Evolutionary conservation across 2,113 vertebrate genomes (phyloP).

Genomic region (Furnarius figulus): DNA sequence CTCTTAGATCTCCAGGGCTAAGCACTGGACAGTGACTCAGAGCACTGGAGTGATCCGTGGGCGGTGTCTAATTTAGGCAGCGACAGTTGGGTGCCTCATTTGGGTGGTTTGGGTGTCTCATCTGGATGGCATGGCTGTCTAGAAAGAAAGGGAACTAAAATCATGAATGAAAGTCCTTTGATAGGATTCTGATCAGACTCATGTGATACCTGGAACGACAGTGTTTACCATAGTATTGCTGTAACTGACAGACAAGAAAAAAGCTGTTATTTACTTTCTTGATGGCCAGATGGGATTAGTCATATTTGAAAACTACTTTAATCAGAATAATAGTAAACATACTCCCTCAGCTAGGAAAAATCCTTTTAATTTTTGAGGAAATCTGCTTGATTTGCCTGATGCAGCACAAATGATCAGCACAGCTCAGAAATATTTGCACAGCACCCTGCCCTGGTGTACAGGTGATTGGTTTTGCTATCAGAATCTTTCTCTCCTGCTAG

Average conservation of each 20-base stretch:
- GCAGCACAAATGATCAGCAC: not conserved
- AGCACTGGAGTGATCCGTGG: not conserved
- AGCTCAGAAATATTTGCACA: not conserved
- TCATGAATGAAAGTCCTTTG: not conserved
- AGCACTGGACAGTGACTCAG: constrained; percentile 26
- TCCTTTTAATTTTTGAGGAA: not conserved
- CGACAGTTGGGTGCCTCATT: not conserved
- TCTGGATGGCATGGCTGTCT: not conserved
- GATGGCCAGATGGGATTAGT: not conserved
- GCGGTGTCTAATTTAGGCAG: not conserved
- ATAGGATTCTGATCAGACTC: not conserved
- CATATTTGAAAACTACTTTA: not conserved
- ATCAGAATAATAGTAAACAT: not conserved
- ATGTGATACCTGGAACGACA: not conserved
- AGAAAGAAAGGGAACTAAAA: constrained; percentile 17
- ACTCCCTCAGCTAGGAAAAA: not conserved
- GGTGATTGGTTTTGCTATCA: not conserved
- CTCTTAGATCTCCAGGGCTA: not conserved
- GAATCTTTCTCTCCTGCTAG: not conserved
- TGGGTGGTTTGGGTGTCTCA: not conserved
- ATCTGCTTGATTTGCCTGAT: not conserved
- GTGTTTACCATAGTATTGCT: fast-evolving
- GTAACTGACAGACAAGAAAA: not conserved
- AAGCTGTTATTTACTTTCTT: not conserved
- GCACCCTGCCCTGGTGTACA: not conserved